Evolutionary conservation across 2,797 vertebrate species (phyloP).

Genomic region (Menidia menidia): DNA sequence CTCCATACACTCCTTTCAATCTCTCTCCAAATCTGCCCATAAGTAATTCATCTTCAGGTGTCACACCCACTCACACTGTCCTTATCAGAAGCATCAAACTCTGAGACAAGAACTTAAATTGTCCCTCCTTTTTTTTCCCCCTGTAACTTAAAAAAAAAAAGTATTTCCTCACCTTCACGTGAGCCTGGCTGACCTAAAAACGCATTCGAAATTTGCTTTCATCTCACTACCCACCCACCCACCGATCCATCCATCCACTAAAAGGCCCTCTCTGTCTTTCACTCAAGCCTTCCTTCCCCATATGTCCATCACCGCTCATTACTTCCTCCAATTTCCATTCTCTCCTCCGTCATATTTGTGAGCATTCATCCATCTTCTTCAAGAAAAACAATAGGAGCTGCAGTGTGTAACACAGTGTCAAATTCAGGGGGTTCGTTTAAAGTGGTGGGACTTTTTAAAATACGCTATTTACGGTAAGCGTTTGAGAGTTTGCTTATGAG

Average conservation of each 20-base stretch:
- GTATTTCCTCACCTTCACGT: constrained; percentile 33
- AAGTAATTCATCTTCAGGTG: constrained; percentile 45
- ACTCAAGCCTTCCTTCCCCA: constrained; percentile 46
- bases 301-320: constrained; percentile 75
- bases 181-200: constrained; percentile 31
- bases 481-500: constrained; percentile 4
- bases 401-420: constrained; percentile 45
- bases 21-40: constrained; percentile 52
- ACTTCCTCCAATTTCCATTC: constrained; percentile 51
- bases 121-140: neutral
- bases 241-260: constrained; percentile 51
- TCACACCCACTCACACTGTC: constrained; percentile 1
- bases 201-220: constrained; percentile 51
- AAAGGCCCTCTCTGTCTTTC: constrained; percentile 48
- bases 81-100: constrained; percentile 38
- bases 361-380: constrained; percentile 66
- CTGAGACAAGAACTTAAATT: neutral
- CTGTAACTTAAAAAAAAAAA: constrained; percentile 27
- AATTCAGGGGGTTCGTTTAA: constrained; percentile 31
- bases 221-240: constrained; percentile 26
- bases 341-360: constrained; percentile 53
- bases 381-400: constrained; percentile 45
- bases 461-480: constrained; percentile 11
- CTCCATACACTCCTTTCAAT: constrained; percentile 44
- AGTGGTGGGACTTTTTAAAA: neutral